Conservation (phyloP, 2,888 invertebrate genomes). For the Synergus umbraculus region DNA sequence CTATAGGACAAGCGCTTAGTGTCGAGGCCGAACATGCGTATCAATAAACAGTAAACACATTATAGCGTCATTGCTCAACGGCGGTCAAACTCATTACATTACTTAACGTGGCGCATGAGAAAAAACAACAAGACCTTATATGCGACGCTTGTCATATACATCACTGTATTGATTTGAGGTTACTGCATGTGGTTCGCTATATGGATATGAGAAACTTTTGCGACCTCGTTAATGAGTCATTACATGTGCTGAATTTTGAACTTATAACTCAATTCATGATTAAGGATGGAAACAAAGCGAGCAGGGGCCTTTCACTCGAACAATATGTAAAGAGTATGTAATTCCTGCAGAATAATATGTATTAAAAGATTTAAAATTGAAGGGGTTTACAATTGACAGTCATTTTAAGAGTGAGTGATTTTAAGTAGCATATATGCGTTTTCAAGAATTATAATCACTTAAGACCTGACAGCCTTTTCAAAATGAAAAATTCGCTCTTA, state of each 20-base stretch:
- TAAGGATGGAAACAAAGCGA: not conserved
- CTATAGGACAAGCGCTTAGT: constrained; percentile 45
- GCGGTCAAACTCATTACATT: constrained; percentile 2
- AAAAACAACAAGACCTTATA: constrained; percentile 52
- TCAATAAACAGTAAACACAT: constrained; percentile 49
- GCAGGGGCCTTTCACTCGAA: too few relatives aligned
- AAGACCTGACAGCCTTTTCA: too few relatives aligned
- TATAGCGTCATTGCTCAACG: constrained; percentile 13
- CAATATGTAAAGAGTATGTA: too few relatives aligned
- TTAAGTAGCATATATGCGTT: too few relatives aligned
- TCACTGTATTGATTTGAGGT: constrained; percentile 30
- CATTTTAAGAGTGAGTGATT: too few relatives aligned
- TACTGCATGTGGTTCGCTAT: constrained; percentile 13
- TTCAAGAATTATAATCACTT: too few relatives aligned
- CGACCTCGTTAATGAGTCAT: constrained; percentile 7
- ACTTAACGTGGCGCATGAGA: constrained; percentile 48
- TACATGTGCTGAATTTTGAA: constrained; percentile 17
- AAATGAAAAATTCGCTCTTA: too few relatives aligned
- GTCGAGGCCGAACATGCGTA: constrained; percentile 52
- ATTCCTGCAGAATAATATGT: too few relatives aligned
- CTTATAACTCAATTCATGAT: constrained; percentile 26
- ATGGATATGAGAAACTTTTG: constrained; percentile 39
- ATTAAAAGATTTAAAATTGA: too few relatives aligned
- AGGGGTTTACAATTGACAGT: too few relatives aligned
- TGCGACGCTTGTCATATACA: constrained; percentile 32